phyloP scores from a whole-genome alignment of 2,113 vertebrate species.

The Condylura cristata region DNA sequence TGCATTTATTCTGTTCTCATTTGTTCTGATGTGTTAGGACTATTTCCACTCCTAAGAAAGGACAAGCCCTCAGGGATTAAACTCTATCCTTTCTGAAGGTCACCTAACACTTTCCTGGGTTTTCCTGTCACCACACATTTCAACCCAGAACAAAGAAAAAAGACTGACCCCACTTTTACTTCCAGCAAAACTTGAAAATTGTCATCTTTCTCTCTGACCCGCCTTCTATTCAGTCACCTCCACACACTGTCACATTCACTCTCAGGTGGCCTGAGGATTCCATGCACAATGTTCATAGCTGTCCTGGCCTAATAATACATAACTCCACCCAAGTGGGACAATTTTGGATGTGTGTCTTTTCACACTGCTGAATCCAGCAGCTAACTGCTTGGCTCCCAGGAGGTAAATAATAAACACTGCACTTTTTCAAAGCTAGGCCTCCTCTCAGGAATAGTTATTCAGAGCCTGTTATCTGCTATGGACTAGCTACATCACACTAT shows the following conservation, averaged over 20 bases:
- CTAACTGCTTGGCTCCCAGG: not conserved
- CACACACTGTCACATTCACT: not conserved
- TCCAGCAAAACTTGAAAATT: not conserved
- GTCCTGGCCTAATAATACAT: not conserved
- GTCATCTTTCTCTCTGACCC: not conserved
- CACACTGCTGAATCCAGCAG: not conserved
- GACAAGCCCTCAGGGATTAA: not conserved
- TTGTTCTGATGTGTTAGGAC: fast-evolving
- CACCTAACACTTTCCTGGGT: not conserved
- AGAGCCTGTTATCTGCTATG: not conserved
- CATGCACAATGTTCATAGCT: not conserved
- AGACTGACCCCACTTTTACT: not conserved
- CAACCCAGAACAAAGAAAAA: not conserved
- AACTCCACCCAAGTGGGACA: no score
- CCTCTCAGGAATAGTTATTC: not conserved
- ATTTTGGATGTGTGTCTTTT: not conserved
- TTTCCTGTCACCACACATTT: not conserved
- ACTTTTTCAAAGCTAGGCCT: not conserved
- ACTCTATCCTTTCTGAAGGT: not conserved
- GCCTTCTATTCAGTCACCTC: not conserved
- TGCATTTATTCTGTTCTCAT: not conserved
- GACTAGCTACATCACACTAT: not conserved
- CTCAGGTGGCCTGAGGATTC: fast-evolving
- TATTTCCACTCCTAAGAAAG: not conserved
- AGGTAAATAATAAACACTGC: not conserved